Percentiles rank a stretch among this genome's conserved stretches.
Evolutionary conservation across 2,797 vertebrate species (phyloP).

Genomic region (Microctenopoma lineatum): DNA sequence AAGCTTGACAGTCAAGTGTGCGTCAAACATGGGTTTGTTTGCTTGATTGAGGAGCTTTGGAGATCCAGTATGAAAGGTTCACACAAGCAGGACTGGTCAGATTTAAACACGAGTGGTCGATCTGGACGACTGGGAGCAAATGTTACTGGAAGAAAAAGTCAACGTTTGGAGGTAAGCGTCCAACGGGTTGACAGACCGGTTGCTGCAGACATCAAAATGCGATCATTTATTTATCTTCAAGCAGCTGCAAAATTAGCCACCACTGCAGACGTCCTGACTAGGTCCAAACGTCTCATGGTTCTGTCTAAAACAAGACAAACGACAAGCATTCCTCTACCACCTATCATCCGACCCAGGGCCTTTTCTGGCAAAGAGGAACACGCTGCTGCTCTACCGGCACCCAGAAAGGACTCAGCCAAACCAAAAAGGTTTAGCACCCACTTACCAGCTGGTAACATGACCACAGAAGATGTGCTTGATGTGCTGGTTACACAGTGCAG

Average conservation of each 20-base stretch:
- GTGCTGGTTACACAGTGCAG: conserved; percentile 12
- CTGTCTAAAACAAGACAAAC: conserved; percentile 30
- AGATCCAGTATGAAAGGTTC: conserved; percentile 63
- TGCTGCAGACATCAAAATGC: neutral
- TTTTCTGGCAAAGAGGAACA: conserved; percentile 12
- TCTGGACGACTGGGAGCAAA: conserved; percentile 35
- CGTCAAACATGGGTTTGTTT: conserved; percentile 11
- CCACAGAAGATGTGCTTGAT: conserved; percentile 31
- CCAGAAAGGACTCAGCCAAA: conserved; percentile 14
- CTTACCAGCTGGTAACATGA: conserved; percentile 26
- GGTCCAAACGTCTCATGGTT: conserved; percentile 39
- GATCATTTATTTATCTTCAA: conserved; percentile 13
- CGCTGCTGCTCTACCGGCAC: conserved; percentile 3
- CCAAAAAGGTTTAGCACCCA: conserved; percentile 17
- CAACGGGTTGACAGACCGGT: conserved; percentile 13
- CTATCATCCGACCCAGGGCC: conserved; percentile 64
- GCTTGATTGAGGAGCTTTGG: conserved; percentile 1
- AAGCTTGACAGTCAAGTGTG: conserved; percentile 14
- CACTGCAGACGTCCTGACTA: conserved; percentile 20
- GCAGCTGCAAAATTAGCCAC: conserved; percentile 30
- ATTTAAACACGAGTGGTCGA: conserved; percentile 49
- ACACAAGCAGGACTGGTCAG: conserved; percentile 45
- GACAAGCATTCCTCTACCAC: conserved; percentile 63
- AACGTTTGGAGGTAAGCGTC: conserved; percentile 34
- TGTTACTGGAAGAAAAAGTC: conserved; percentile 23